phyloP scores from a whole-genome alignment of 2,113 vertebrate genomes.

The Chlorodrepanis virens region DNA sequence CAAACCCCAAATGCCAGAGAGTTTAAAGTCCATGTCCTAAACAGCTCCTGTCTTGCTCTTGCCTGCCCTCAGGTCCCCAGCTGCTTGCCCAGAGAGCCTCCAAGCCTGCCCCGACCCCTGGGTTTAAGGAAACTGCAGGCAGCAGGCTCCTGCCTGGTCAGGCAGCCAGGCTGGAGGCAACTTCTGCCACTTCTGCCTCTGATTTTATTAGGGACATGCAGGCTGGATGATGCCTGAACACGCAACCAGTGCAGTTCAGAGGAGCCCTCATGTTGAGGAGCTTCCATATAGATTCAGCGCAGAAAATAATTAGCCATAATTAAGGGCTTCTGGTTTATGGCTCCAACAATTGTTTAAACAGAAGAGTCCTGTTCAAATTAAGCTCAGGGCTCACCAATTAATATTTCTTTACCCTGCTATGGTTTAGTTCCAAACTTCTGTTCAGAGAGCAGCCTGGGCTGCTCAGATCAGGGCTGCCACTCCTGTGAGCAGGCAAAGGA shows the following conservation, averaged over 20 bases:
- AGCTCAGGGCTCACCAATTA: slow-evolving; percentile 22
- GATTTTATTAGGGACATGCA: not conserved
- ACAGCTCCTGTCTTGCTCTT: slow-evolving; percentile 22
- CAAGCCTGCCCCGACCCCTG: rapidly evolving
- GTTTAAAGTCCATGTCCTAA: slow-evolving; percentile 57
- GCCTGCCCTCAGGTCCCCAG: not conserved
- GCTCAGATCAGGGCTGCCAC: not conserved
- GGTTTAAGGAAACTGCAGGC: not conserved
- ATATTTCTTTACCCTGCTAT: not conserved
- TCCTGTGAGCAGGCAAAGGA: not conserved
- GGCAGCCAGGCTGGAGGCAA: not conserved
- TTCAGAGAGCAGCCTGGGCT: not conserved
- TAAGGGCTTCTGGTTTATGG: slow-evolving; percentile 62
- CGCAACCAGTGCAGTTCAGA: not conserved
- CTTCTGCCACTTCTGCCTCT: not conserved
- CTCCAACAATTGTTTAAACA: slow-evolving; percentile 52
- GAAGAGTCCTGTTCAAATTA: slow-evolving; percentile 35
- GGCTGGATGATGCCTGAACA: slow-evolving; percentile 32
- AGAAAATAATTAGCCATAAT: slow-evolving; percentile 63
- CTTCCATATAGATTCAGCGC: slow-evolving; percentile 12
- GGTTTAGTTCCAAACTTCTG: not conserved
- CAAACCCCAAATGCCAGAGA: slow-evolving; percentile 21
- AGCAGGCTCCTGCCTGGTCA: not conserved
- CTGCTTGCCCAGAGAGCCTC: not conserved
- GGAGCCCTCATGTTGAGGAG: slow-evolving; percentile 34